Conservation (phyloP, 2,888 invertebrate genomes). For the Schizaphis graminum region DNA sequence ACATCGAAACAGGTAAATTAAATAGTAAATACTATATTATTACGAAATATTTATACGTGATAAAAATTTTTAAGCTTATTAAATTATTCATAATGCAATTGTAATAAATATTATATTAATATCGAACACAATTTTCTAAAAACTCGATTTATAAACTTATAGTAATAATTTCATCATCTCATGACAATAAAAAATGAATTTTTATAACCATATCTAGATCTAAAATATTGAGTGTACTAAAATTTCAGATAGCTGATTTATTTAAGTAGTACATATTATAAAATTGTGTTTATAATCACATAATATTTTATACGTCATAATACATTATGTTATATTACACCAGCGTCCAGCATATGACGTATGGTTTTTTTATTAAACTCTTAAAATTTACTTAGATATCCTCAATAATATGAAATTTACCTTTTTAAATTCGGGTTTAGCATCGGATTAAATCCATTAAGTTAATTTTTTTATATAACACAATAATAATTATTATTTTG, state of each 20-base stretch:
- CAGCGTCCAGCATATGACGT: background rate
- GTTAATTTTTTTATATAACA: background rate
- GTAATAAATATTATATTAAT: background rate
- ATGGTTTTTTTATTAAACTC: background rate
- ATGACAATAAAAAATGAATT: background rate
- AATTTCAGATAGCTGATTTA: background rate
- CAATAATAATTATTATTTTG: background rate
- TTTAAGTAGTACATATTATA: background rate
- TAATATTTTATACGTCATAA: background rate
- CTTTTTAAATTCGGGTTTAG: background rate
- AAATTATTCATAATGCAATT: background rate
- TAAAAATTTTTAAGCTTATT: background rate
- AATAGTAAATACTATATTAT: background rate
- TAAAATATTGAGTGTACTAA: background rate
- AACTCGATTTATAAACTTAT: background rate
- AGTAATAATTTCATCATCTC: background rate
- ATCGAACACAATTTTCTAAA: background rate
- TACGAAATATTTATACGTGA: background rate
- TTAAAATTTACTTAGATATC: background rate
- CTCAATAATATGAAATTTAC: background rate
- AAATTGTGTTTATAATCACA: background rate
- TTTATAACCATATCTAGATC: background rate
- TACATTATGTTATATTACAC: background rate
- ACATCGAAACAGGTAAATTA: conserved; percentile 36
- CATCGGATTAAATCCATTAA: background rate